Percentiles rank a stretch among this genome's conserved stretches.
These are phyloP conservation scores for Rana temporaria DNA, from an alignment of 2,113 vertebrate genomes.

Conservation along the genomic window DNA sequence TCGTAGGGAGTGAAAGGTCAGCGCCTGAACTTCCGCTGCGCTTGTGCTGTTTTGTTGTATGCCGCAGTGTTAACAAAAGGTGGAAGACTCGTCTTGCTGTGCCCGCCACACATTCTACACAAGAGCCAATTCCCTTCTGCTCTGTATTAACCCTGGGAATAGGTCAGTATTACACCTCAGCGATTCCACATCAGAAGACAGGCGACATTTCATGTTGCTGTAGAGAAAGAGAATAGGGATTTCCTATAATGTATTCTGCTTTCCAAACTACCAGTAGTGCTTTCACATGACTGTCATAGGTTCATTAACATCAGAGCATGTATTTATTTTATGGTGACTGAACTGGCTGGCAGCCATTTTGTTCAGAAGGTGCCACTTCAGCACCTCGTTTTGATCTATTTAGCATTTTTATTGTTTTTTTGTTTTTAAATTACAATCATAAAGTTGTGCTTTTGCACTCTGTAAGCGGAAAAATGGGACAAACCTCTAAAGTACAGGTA, in stretches of 20 bases:
- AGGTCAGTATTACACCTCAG: conserved; percentile 59
- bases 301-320: no score
- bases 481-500: no score
- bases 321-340: no score
- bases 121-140: conserved; percentile 37
- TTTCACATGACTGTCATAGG: no score
- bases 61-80: conserved; percentile 63
- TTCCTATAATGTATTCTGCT: not conserved
- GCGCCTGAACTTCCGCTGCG: conserved; percentile 71
- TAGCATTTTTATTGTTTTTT: no score
- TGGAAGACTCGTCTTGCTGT: conserved; percentile 62
- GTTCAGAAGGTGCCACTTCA: no score
- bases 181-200: conserved; percentile 7
- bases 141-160: conserved; percentile 60
- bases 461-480: no score
- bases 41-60: conserved; percentile 75
- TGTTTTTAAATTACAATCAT: no score
- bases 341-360: no score
- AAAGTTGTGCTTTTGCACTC: no score
- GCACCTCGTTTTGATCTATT: no score
- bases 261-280: no score
- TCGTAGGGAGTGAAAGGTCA: conserved; percentile 78
- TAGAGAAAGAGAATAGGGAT: not conserved
- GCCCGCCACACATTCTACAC: conserved; percentile 26
- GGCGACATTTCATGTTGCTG: not conserved